phyloP scores from a whole-genome alignment of 2,797 vertebrate genomes.

The Takifugu ocellatus region DNA sequence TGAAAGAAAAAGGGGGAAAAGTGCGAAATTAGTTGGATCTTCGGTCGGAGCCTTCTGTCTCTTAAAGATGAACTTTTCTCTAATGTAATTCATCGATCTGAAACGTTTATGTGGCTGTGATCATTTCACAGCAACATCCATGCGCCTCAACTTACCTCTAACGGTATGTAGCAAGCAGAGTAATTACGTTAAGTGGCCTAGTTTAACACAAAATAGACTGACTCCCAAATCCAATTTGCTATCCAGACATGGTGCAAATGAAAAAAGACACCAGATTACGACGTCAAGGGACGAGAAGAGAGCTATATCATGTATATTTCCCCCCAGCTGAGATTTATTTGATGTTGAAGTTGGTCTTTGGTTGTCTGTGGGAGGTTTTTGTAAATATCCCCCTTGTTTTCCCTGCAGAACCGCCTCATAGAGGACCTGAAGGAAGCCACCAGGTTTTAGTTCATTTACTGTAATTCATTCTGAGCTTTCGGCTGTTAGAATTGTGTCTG shows the following conservation, averaged over 20 bases:
- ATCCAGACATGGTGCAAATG: conserved; percentile 52
- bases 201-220: conserved; percentile 19
- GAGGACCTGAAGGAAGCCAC: conserved; percentile 3
- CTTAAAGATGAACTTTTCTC: neutral
- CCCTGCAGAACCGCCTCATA: conserved; percentile 7
- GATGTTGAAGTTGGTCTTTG: neutral
- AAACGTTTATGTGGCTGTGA: neutral
- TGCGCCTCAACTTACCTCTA: neutral
- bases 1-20: neutral
- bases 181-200: conserved; percentile 14
- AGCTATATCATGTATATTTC: conserved; percentile 21
- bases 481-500: conserved; percentile 12
- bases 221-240: conserved; percentile 55
- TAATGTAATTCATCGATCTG: neutral
- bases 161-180: neutral
- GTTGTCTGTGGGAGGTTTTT: neutral
- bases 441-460: neutral
- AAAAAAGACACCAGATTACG: conserved; percentile 23
- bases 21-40: conserved; percentile 21
- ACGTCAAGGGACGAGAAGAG: conserved; percentile 14
- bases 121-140: neutral
- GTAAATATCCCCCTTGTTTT: neutral
- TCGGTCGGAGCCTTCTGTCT: conserved; percentile 17
- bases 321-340: conserved; percentile 26
- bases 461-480: conserved; percentile 5